phyloP scores from a whole-genome alignment of 2,888 invertebrate genomes.

The Bibio marci region DNA sequence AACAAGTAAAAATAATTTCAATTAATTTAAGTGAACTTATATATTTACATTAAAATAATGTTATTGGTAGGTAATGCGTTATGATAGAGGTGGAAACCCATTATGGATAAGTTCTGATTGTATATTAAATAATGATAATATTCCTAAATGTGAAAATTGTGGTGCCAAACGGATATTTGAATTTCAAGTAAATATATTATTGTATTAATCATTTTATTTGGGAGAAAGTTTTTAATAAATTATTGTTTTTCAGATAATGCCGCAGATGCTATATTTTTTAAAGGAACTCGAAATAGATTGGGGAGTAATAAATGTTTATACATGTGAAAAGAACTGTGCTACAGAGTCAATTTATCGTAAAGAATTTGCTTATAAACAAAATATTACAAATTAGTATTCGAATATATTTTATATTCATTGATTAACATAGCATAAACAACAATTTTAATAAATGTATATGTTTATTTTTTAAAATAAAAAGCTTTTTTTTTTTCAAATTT shows the following conservation, averaged over 20 bases:
- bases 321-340: conserved; percentile 64
- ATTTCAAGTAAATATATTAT: conserved; percentile 47
- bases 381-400: conserved; percentile 39
- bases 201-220: conserved; percentile 2
- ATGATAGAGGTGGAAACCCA: conserved; percentile 58
- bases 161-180: conserved; percentile 66
- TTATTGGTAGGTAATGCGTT: conserved; percentile 37
- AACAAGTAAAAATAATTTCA: conserved; percentile 50
- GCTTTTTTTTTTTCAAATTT: no score
- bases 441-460: no score
- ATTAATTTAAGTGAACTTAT: no score
- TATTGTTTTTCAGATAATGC: conserved; percentile 50
- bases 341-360: conserved; percentile 46
- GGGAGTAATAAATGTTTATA: conserved; percentile 75
- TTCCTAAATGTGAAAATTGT: conserved; percentile 64
- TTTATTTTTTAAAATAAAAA: no score
- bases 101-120: conserved; percentile 62
- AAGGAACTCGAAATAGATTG: conserved; percentile 67
- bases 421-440: no score
- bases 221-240: background rate
- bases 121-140: conserved; percentile 29
- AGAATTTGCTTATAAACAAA: conserved; percentile 77
- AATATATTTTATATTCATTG: no score
- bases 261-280: conserved; percentile 56
- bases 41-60: background rate